A percentile compares a stretch with the other conserved stretches of the same genome.
Evolutionary conservation across 2,113 vertebrate genomes (phyloP).

Genomic region (Tyrannus savana): DNA sequence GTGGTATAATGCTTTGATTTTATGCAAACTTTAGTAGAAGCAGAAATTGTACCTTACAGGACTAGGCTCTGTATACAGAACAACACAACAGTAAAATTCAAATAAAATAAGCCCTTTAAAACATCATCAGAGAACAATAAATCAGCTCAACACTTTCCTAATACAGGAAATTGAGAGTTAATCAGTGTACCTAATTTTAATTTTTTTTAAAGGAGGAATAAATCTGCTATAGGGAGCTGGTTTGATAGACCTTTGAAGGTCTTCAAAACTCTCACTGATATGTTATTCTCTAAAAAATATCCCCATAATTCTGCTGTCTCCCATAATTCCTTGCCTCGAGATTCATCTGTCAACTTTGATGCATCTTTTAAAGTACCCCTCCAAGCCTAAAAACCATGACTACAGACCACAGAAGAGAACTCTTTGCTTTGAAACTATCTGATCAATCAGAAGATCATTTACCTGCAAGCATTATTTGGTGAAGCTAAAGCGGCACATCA

Average conservation of each 20-base stretch:
- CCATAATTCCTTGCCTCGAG: slow-evolving; percentile 82
- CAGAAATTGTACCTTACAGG: background rate
- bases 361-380: slow-evolving; percentile 85
- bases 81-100: slow-evolving; percentile 61
- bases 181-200: slow-evolving; percentile 61
- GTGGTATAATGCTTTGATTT: background rate
- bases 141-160: slow-evolving; percentile 49
- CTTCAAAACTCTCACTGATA: slow-evolving; percentile 78
- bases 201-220: slow-evolving; percentile 41
- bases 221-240: slow-evolving; percentile 70
- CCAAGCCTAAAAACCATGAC: slow-evolving; percentile 82
- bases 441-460: slow-evolving; percentile 90
- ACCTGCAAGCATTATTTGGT: slow-evolving; percentile 89
- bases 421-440: slow-evolving; percentile 82
- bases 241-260: slow-evolving; percentile 79
- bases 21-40: background rate
- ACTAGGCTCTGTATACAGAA: slow-evolving; percentile 6
- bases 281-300: slow-evolving; percentile 81
- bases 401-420: slow-evolving; percentile 77
- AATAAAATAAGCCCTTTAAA: slow-evolving; percentile 59
- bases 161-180: slow-evolving; percentile 70
- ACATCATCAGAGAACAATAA: slow-evolving; percentile 58
- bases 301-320: slow-evolving; percentile 83
- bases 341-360: slow-evolving; percentile 92
- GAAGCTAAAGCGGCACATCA: slow-evolving; percentile 81